These are phyloP conservation scores for Drosophila santomea DNA, from an alignment of 1,140 invertebrate species.

Conservation along the genomic window DNA sequence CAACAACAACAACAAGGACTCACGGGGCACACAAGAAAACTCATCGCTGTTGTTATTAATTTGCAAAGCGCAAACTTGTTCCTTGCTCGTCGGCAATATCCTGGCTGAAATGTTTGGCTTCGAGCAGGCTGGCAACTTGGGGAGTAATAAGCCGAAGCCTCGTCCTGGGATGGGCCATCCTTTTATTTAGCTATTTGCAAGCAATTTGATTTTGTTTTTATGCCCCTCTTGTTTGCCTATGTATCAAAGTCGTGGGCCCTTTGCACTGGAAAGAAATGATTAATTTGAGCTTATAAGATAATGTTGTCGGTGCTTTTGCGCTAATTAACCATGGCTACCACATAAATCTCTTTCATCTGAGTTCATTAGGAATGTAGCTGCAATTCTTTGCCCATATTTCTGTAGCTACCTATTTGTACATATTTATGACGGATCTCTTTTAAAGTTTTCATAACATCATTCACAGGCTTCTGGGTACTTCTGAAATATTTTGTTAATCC, in stretches of 20 bases:
- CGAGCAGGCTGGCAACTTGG: background rate
- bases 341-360: background rate
- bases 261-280: slow-evolving; percentile 27
- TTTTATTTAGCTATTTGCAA: slow-evolving; percentile 77
- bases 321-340: background rate
- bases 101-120: slow-evolving; percentile 34
- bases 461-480: no score
- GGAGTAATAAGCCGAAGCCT: slow-evolving; percentile 28
- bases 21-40: slow-evolving; percentile 35
- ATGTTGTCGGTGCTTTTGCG: background rate
- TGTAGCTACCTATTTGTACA: no score
- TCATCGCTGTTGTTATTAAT: slow-evolving; percentile 71
- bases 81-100: slow-evolving; percentile 61
- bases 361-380: background rate
- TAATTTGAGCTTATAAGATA: slow-evolving; percentile 3
- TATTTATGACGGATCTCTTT: no score
- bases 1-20: slow-evolving; percentile 4
- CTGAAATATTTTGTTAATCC: no score
- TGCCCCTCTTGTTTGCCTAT: slow-evolving; percentile 60
- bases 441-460: no score
- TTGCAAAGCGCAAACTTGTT: slow-evolving; percentile 76
- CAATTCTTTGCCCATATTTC: no score
- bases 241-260: slow-evolving; percentile 46
- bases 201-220: slow-evolving; percentile 74
- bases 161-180: slow-evolving; percentile 38